phyloP scores from a whole-genome alignment of 2,113 vertebrate genomes.

The Merops nubicus region DNA sequence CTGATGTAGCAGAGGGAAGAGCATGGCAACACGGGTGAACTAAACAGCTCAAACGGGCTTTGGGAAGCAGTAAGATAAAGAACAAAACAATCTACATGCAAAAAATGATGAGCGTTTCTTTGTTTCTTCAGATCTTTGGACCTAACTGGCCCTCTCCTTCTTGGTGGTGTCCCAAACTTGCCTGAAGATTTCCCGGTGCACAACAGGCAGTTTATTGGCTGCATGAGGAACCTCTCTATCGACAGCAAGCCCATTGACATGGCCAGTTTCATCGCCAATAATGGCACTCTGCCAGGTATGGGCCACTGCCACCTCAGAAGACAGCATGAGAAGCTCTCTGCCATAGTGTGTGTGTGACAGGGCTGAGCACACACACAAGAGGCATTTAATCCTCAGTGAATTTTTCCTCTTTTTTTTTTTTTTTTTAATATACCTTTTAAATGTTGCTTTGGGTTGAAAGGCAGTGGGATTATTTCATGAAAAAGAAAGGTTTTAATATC shows the following conservation, averaged over 20 bases:
- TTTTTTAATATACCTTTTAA: neutral
- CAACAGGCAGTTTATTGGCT: constrained; percentile 93
- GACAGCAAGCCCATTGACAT: constrained; percentile 90
- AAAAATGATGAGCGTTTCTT: neutral
- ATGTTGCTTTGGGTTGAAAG: neutral
- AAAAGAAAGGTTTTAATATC: neutral
- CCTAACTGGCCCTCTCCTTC: constrained; percentile 91
- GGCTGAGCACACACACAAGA: no score
- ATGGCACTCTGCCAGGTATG: constrained; percentile 90
- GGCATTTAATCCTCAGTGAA: neutral
- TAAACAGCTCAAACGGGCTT: neutral
- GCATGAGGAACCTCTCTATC: constrained; percentile 92
- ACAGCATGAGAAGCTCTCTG: neutral
- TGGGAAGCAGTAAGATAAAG: neutral
- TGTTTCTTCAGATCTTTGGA: constrained; percentile 87
- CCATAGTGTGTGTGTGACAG: neutral
- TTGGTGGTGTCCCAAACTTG: constrained; percentile 93
- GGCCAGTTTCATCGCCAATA: constrained; percentile 94
- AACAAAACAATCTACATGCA: neutral
- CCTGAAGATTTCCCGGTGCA: constrained; percentile 94
- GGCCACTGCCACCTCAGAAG: neutral
- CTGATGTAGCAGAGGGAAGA: neutral
- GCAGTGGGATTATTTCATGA: neutral
- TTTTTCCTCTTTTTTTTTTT: neutral
- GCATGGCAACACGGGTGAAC: neutral